Conservation (phyloP, 2,888 invertebrate species). For the Mellilla xanthometata region DNA sequence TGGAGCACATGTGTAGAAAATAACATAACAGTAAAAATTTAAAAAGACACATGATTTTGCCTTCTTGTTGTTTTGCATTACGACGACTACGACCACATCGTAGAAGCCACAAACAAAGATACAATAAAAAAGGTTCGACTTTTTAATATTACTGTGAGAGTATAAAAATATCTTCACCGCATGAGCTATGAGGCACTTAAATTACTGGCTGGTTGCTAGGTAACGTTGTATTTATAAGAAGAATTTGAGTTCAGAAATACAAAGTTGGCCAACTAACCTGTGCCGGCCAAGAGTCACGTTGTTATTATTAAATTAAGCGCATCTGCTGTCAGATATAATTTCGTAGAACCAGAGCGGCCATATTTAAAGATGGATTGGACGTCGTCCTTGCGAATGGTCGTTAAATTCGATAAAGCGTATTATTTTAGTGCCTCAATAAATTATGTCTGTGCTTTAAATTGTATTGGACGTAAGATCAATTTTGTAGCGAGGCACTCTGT, state of each 20-base stretch:
- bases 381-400: constrained; percentile 38
- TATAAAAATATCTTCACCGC: no score
- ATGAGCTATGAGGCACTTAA: no score
- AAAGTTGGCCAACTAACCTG: not conserved
- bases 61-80: no score
- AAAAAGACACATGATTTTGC: no score
- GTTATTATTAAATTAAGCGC: constrained; percentile 31
- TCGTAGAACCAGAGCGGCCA: constrained; percentile 31
- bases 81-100: no score
- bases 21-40: no score
- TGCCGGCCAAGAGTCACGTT: constrained; percentile 17
- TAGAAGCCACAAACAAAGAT: no score
- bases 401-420: constrained; percentile 45
- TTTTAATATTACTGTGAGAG: no score
- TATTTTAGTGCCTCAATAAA: constrained; percentile 40
- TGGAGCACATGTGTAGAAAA: no score
- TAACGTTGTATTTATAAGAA: not conserved
- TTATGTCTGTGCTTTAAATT: constrained; percentile 39
- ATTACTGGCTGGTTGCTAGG: no score
- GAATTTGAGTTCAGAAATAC: constrained; percentile 1
- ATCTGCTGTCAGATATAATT: constrained; percentile 37
- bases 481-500: constrained; percentile 31
- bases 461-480: constrained; percentile 33
- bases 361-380: constrained; percentile 38
- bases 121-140: no score